A percentile compares a stretch with the other conserved stretches of the same genome.
Conservation (phyloP, 2,797 vertebrate genomes). For the Oryzias sinensis region DNA sequence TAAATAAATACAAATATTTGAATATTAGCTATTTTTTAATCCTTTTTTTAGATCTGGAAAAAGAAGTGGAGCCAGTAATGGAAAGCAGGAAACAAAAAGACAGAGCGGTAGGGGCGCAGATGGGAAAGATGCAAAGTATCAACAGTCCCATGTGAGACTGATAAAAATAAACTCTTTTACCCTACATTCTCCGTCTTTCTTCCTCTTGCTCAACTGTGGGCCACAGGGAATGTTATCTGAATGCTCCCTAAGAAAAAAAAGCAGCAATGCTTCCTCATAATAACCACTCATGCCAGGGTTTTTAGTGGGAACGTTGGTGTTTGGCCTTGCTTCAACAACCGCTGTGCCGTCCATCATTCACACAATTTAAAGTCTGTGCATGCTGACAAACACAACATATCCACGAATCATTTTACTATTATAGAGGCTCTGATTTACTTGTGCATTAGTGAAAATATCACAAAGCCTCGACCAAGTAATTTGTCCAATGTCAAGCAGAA, state of each 20-base stretch:
- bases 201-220: slow-evolving; percentile 55
- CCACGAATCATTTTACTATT: slow-evolving; percentile 12
- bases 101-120: slow-evolving; percentile 45
- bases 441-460: slow-evolving; percentile 18
- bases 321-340: slow-evolving; percentile 1
- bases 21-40: neutral
- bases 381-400: slow-evolving; percentile 36
- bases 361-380: slow-evolving; percentile 26
- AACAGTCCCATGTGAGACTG: slow-evolving; percentile 80
- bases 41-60: slow-evolving; percentile 15
- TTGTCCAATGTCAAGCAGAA: slow-evolving; percentile 34
- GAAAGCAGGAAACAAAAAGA: slow-evolving; percentile 27
- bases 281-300: slow-evolving; percentile 38
- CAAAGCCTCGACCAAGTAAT: slow-evolving; percentile 23
- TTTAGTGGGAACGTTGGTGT: slow-evolving; percentile 14
- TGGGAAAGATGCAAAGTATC: slow-evolving; percentile 74
- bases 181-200: slow-evolving; percentile 73
- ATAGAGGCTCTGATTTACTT: slow-evolving; percentile 28
- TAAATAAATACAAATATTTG: neutral
- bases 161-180: slow-evolving; percentile 84
- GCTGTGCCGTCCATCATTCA: slow-evolving; percentile 5
- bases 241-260: slow-evolving; percentile 55
- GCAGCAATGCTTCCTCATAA: slow-evolving; percentile 46
- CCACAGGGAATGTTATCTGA: slow-evolving; percentile 59
- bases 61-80: slow-evolving; percentile 9